Percentiles rank a stretch among this genome's conserved stretches.
These are phyloP conservation scores for Ceryle rudis DNA, from an alignment of 2,797 vertebrate species.

Conservation along the genomic window DNA sequence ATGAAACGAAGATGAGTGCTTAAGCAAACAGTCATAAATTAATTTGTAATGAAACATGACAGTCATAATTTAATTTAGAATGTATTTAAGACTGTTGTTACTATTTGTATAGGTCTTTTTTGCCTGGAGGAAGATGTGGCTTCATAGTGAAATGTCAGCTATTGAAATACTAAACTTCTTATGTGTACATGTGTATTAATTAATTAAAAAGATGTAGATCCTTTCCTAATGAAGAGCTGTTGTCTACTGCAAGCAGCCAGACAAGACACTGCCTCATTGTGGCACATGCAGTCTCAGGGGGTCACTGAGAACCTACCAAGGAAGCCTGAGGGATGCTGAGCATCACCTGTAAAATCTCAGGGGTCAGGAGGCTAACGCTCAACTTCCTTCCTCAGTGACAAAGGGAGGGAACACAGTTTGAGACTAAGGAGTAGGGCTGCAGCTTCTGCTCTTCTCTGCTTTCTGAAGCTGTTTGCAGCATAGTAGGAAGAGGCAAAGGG, in stretches of 20 bases:
- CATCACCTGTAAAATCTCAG: background rate
- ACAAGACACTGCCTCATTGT: background rate
- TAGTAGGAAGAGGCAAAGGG: background rate
- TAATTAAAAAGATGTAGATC: slow-evolving; percentile 36
- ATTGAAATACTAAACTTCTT: slow-evolving; percentile 54
- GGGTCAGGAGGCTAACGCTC: background rate
- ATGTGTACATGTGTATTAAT: background rate
- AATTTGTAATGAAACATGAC: slow-evolving; percentile 75
- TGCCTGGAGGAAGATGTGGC: slow-evolving; percentile 53
- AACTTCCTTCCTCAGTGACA: background rate
- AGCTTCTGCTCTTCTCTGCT: background rate
- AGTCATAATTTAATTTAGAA: slow-evolving; percentile 74
- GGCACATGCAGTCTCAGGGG: background rate
- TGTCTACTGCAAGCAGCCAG: background rate
- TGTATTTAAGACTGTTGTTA: slow-evolving; percentile 60
- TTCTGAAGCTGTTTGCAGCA: background rate
- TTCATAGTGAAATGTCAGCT: slow-evolving; percentile 39
- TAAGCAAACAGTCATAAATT: slow-evolving; percentile 73
- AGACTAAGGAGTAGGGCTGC: background rate
- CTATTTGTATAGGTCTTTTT: slow-evolving; percentile 53
- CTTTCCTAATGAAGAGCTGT: slow-evolving; percentile 34
- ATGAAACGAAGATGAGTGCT: slow-evolving; percentile 55
- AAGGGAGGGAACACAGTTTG: background rate
- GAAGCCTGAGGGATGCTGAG: background rate
- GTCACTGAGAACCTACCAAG: background rate